Evolutionary conservation across 2,113 vertebrate genomes (phyloP).

Genomic region (Dasyurus viverrinus): DNA sequence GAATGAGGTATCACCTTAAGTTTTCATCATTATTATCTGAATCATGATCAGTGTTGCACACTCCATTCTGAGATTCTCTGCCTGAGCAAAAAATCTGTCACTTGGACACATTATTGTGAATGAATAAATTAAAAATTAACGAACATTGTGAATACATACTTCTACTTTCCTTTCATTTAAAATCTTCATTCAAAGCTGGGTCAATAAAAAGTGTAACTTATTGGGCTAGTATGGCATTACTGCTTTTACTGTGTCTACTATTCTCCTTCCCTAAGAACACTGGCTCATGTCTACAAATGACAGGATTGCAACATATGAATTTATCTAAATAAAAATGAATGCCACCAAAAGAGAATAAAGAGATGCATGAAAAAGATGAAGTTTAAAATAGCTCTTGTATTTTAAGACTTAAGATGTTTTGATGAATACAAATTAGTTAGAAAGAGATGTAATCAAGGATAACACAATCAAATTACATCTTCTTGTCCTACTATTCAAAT

Average conservation of each 20-base stretch:
- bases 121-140: constrained; percentile 21
- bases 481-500: constrained; percentile 68
- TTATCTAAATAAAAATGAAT: constrained; percentile 68
- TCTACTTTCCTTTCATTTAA: constrained; percentile 32
- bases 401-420: constrained; percentile 55
- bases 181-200: constrained; percentile 16
- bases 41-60: constrained; percentile 14
- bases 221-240: background rate
- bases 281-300: constrained; percentile 53
- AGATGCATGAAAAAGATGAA: constrained; percentile 65
- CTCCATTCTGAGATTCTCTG: constrained; percentile 7
- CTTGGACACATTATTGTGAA: constrained; percentile 39
- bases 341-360: constrained; percentile 44
- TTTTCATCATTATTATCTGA: background rate
- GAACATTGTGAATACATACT: constrained; percentile 8
- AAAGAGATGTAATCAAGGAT: constrained; percentile 65
- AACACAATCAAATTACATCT: constrained; percentile 59
- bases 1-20: constrained; percentile 27
- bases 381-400: constrained; percentile 61
- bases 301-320: constrained; percentile 63
- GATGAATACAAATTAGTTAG: constrained; percentile 77
- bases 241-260: constrained; percentile 16
- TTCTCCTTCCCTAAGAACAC: constrained; percentile 27
- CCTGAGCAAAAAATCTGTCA: background rate
- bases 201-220: constrained; percentile 18